Percentiles rank a stretch among this genome's conserved stretches.
Evolutionary conservation across 1,140 invertebrate genomes (phyloP).

Genomic region (Latrodectus geometricus): DNA sequence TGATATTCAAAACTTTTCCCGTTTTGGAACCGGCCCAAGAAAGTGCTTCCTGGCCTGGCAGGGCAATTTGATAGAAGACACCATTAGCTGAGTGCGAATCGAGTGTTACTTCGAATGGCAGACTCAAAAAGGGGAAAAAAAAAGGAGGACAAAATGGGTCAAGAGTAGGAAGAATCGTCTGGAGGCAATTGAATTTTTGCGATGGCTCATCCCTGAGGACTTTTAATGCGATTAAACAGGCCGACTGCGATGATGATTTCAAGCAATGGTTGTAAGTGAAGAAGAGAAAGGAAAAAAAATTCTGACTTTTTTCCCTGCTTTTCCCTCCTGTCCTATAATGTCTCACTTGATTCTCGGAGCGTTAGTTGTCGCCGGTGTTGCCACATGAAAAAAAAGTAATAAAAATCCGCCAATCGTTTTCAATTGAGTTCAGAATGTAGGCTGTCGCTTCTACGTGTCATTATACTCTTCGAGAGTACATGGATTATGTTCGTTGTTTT

Average conservation of each 20-base stretch:
- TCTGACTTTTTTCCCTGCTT: neutral
- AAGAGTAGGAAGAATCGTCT: slow-evolving; percentile 3
- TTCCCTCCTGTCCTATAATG: slow-evolving; percentile 1
- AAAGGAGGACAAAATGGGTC: slow-evolving; percentile 4
- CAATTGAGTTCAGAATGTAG: neutral
- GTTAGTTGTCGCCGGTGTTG: slow-evolving; percentile 8
- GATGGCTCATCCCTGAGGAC: slow-evolving; percentile 18
- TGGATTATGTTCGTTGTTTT: too few species aligned
- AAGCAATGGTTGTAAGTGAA: neutral
- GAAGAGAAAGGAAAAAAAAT: neutral
- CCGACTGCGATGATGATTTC: neutral
- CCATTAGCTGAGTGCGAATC: slow-evolving; percentile 33
- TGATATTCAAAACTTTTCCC: slow-evolving; percentile 26
- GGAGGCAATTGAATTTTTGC: slow-evolving; percentile 39
- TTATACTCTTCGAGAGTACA: too few species aligned
- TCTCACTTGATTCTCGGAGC: slow-evolving; percentile 14
- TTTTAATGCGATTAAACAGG: slow-evolving; percentile 40
- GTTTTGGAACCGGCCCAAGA: neutral
- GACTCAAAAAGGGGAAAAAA: neutral
- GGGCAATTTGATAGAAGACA: slow-evolving; percentile 13
- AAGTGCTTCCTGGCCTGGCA: neutral
- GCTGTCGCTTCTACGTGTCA: too few species aligned
- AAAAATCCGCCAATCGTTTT: neutral
- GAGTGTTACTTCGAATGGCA: neutral
- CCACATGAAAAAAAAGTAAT: neutral